Conservation (phyloP, 2,113 vertebrate species). For the Dinomys branickii region DNA sequence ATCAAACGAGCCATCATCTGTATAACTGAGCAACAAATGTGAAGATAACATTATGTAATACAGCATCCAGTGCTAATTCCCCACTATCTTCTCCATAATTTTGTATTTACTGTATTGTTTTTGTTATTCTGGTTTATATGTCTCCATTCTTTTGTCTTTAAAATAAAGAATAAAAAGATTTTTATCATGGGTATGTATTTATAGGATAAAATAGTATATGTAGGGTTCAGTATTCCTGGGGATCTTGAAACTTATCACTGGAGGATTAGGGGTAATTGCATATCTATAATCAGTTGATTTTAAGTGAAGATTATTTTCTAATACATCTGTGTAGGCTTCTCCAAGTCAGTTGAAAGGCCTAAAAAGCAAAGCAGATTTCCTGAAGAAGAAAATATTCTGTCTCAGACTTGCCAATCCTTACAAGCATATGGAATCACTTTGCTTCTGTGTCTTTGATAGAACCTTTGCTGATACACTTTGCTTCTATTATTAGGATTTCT, state of each 20-base stretch:
- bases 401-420: background rate
- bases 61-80: too few relatives aligned
- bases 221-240: background rate
- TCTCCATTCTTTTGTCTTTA: too few relatives aligned
- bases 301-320: background rate
- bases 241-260: background rate
- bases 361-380: background rate
- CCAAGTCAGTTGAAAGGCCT: background rate
- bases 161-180: too few relatives aligned
- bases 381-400: background rate
- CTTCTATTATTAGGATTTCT: background rate
- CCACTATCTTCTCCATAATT: too few relatives aligned
- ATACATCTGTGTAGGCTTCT: background rate
- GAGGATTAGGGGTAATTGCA: background rate
- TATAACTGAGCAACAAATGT: too few relatives aligned
- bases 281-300: background rate
- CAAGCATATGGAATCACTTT: background rate
- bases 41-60: too few relatives aligned
- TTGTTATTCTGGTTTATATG: too few relatives aligned
- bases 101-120: too few relatives aligned
- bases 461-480: background rate
- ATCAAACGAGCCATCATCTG: too few relatives aligned
- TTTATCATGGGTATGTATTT: background rate
- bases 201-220: background rate
- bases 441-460: conserved; percentile 27